phyloP scores from a whole-genome alignment of 2,113 vertebrate species.

The Ranitomeya variabilis region DNA sequence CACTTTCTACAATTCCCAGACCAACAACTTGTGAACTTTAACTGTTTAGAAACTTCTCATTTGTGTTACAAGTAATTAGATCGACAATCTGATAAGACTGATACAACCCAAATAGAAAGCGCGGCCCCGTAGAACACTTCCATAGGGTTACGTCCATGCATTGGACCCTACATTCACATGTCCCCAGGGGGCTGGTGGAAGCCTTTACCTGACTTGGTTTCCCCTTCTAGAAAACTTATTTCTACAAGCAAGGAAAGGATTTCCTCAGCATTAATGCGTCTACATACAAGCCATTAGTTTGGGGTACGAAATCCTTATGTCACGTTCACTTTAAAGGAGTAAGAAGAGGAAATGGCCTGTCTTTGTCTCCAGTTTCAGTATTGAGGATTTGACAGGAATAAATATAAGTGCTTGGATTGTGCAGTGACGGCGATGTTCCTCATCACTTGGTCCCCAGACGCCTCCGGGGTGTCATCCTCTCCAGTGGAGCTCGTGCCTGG shows the following conservation, averaged over 20 bases:
- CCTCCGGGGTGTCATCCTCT: constrained; percentile 29
- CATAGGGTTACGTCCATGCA: too few relatives aligned
- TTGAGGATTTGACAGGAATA: neutral
- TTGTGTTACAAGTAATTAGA: neutral
- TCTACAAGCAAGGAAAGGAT: too few relatives aligned
- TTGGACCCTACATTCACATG: too few relatives aligned
- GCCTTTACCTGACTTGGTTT: too few relatives aligned
- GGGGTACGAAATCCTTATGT: neutral
- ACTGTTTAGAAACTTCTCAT: neutral
- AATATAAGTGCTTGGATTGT: neutral
- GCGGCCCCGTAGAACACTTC: too few relatives aligned
- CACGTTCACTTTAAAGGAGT: neutral
- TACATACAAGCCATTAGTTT: too few relatives aligned
- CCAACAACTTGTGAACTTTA: neutral
- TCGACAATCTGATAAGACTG: neutral
- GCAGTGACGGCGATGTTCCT: neutral
- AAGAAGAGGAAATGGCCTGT: neutral
- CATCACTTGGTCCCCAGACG: neutral
- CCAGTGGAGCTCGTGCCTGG: constrained; percentile 57
- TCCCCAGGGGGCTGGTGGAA: too few relatives aligned
- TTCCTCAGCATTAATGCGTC: too few relatives aligned
- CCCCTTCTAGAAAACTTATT: too few relatives aligned
- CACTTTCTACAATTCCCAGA: neutral
- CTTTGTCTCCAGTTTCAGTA: neutral
- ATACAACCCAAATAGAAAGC: neutral